phyloP scores from a whole-genome alignment of 2,113 vertebrate species.

The Gymnarchus niloticus region DNA sequence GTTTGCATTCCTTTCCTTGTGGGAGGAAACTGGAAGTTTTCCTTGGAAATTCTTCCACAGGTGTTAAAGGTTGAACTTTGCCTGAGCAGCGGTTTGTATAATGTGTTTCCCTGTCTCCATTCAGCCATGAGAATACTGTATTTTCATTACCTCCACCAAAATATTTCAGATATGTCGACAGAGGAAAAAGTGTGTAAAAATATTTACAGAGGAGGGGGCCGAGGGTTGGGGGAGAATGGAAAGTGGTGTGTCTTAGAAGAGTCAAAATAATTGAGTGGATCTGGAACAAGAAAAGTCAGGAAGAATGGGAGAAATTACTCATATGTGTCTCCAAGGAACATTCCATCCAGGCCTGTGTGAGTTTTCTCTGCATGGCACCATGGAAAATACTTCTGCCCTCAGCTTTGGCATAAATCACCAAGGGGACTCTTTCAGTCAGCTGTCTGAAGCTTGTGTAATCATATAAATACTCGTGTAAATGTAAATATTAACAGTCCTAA shows the following conservation, averaged over 20 bases:
- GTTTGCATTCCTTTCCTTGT: slow-evolving; percentile 8
- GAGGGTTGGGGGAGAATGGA: slow-evolving; percentile 32
- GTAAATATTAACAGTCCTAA: neutral
- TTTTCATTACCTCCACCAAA: slow-evolving; percentile 1
- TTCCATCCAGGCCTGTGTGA: slow-evolving; percentile 55
- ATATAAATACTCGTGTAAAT: neutral
- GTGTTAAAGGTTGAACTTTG: neutral
- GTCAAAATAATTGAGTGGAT: slow-evolving; percentile 72
- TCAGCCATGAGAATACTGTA: slow-evolving; percentile 15
- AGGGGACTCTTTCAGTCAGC: neutral
- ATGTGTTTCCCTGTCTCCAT: neutral
- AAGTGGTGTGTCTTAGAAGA: slow-evolving; percentile 64
- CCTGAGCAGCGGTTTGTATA: neutral
- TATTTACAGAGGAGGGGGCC: slow-evolving; percentile 17
- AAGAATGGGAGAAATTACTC: slow-evolving; percentile 61
- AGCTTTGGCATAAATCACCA: neutral
- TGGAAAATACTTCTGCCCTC: slow-evolving; percentile 30
- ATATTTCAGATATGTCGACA: neutral
- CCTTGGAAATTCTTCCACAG: slow-evolving; percentile 16
- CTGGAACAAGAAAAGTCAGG: slow-evolving; percentile 71
- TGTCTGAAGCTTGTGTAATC: neutral
- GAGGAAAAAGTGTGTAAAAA: slow-evolving; percentile 26
- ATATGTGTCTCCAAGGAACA: slow-evolving; percentile 64
- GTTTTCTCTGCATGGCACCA: slow-evolving; percentile 54
- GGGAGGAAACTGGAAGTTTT: slow-evolving; percentile 13